These are phyloP conservation scores for Otis tarda DNA, from an alignment of 2,113 vertebrate species.

Conservation along the genomic window DNA sequence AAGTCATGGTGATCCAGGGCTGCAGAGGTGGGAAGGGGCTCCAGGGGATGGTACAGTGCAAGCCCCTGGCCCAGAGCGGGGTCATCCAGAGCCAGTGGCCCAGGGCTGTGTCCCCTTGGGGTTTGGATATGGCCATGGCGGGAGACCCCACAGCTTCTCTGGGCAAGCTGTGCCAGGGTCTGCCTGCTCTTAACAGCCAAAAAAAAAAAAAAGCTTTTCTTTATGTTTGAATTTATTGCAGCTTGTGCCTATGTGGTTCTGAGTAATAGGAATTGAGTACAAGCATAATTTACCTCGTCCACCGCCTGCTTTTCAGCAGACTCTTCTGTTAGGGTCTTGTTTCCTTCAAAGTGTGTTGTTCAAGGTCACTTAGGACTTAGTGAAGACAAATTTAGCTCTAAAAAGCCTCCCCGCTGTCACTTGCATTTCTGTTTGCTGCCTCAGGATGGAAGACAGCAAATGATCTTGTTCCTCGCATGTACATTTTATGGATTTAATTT, in stretches of 20 bases:
- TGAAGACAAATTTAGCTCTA: not conserved
- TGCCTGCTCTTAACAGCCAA: not conserved
- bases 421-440: not conserved
- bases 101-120: rapidly evolving
- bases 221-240: not conserved
- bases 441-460: not conserved
- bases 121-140: not conserved
- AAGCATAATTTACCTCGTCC: not conserved
- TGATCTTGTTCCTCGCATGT: rapidly evolving
- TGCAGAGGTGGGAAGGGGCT: rapidly evolving
- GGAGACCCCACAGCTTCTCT: rapidly evolving
- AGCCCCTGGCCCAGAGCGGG: rapidly evolving
- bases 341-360: conserved; percentile 2
- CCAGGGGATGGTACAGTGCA: rapidly evolving
- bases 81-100: not conserved
- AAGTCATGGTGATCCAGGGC: not conserved
- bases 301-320: not conserved
- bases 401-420: conserved; percentile 3
- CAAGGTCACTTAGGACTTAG: not conserved
- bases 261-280: not conserved
- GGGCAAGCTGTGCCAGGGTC: not conserved
- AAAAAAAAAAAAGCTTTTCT: not conserved
- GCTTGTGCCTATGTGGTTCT: not conserved
- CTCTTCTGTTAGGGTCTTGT: not conserved
- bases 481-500: conserved; percentile 6